A percentile compares a stretch with the other conserved stretches of the same genome.
phyloP scores from a whole-genome alignment of 2,797 vertebrate species.

The Sebastes glaucus region DNA sequence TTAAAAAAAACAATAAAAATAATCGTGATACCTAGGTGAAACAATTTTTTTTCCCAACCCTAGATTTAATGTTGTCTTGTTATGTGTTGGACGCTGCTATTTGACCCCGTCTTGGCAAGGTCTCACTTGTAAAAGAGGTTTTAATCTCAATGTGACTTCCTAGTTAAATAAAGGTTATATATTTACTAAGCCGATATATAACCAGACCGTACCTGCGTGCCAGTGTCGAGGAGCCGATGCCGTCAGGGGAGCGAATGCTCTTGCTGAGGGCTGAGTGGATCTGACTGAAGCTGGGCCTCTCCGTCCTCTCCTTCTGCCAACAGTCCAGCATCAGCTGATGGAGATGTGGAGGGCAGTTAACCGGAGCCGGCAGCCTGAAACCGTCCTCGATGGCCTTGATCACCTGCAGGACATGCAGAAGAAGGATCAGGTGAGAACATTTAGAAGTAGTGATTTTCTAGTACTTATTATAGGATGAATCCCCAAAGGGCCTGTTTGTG shows the following conservation, averaged over 20 bases:
- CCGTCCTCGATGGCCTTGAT: constrained; percentile 96
- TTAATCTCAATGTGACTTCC: too few relatives aligned
- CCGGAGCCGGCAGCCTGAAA: constrained; percentile 92
- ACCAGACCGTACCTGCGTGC: constrained; percentile 75
- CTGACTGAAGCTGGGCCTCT: constrained; percentile 93
- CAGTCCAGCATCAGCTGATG: constrained; percentile 94
- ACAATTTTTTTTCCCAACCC: too few relatives aligned
- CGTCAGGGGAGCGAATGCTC: constrained; percentile 88
- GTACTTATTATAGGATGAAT: background rate
- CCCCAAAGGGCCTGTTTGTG: background rate
- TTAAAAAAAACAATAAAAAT: too few relatives aligned
- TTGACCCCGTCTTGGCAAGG: accelerated
- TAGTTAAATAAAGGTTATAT: too few relatives aligned
- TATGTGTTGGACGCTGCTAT: too few relatives aligned
- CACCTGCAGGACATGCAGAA: constrained; percentile 79
- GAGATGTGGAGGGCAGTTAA: constrained; percentile 87
- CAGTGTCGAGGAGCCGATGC: constrained; percentile 79
- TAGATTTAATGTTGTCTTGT: too few relatives aligned
- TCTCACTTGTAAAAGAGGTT: too few relatives aligned
- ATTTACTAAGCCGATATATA: background rate
- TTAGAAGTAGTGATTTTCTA: background rate
- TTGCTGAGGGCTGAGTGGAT: constrained; percentile 91
- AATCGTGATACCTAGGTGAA: too few relatives aligned
- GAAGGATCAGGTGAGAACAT: background rate
- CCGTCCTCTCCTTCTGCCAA: constrained; percentile 92